Percentiles rank a stretch among this genome's conserved stretches.
These are phyloP conservation scores for Sebastes itinus DNA, from an alignment of 2,797 vertebrate genomes.

Conservation along the genomic window DNA sequence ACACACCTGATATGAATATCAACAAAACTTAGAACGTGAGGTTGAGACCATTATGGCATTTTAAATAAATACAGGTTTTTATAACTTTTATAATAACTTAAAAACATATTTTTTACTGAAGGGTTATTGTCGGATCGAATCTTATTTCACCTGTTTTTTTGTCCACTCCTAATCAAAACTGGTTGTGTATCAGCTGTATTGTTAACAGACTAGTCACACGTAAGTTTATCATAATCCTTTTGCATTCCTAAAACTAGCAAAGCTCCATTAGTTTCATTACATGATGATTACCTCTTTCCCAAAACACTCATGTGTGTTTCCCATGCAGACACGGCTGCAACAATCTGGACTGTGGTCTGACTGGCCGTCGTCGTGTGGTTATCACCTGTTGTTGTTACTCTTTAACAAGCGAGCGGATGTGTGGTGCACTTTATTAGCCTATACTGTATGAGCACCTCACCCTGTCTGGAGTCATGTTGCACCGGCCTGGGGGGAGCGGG, in stretches of 20 bases:
- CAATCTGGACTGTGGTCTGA: slow-evolving; percentile 11
- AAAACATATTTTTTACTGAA: background rate
- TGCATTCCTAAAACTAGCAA: background rate
- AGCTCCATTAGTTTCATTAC: background rate
- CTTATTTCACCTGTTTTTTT: background rate
- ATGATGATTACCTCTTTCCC: background rate
- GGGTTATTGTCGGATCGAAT: background rate
- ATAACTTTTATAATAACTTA: background rate
- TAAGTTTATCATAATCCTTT: background rate
- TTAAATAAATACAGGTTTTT: background rate
- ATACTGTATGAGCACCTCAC: slow-evolving; percentile 8
- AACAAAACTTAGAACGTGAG: background rate
- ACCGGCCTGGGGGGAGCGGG: background rate
- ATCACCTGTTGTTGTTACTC: slow-evolving; percentile 59
- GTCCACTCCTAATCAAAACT: background rate
- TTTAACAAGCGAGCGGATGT: slow-evolving; percentile 57
- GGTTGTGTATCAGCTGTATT: background rate
- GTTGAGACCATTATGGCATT: background rate
- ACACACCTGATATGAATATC: background rate
- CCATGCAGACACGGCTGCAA: background rate
- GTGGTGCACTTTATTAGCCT: slow-evolving; percentile 19
- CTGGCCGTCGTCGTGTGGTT: slow-evolving; percentile 5
- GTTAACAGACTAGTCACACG: background rate
- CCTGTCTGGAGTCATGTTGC: slow-evolving; percentile 14
- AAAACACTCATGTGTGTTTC: background rate